Percentiles rank a stretch among this genome's conserved stretches.
These are phyloP conservation scores for Struthidea cinerea DNA, from an alignment of 2,113 vertebrate genomes.

Conservation along the genomic window DNA sequence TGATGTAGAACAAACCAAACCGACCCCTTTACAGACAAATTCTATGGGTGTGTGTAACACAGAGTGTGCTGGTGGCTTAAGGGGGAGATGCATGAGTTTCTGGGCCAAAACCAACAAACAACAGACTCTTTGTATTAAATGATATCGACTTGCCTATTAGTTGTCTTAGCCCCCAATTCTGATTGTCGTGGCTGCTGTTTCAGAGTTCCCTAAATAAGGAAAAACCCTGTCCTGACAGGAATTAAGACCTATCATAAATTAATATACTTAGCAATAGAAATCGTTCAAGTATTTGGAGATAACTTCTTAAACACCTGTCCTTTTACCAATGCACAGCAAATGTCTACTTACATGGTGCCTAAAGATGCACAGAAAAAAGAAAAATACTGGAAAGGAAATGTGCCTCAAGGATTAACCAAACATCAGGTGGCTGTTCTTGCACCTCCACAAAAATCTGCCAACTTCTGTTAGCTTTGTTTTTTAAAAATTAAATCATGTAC, in stretches of 20 bases:
- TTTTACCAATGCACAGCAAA: neutral
- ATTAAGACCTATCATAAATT: neutral
- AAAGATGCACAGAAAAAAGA: neutral
- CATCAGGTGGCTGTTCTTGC: neutral
- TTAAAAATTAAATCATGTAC: neutral
- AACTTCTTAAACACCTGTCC: neutral
- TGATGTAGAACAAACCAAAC: neutral
- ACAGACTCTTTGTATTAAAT: fast-evolving
- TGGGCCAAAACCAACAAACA: neutral
- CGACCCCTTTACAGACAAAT: neutral
- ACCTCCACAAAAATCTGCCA: neutral
- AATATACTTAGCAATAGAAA: neutral
- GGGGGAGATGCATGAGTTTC: neutral
- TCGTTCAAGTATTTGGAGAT: neutral
- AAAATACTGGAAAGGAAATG: neutral
- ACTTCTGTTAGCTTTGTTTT: neutral
- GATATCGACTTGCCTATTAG: neutral
- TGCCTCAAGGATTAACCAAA: neutral
- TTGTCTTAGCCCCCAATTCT: neutral
- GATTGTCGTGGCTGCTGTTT: neutral
- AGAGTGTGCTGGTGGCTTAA: neutral
- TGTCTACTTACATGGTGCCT: fast-evolving
- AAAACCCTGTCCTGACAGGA: neutral
- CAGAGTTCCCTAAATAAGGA: neutral
- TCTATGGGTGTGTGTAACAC: neutral